phyloP scores from a whole-genome alignment of 53 echinoderm and acorn worm genomes.

The Paracentrotus lividus region DNA sequence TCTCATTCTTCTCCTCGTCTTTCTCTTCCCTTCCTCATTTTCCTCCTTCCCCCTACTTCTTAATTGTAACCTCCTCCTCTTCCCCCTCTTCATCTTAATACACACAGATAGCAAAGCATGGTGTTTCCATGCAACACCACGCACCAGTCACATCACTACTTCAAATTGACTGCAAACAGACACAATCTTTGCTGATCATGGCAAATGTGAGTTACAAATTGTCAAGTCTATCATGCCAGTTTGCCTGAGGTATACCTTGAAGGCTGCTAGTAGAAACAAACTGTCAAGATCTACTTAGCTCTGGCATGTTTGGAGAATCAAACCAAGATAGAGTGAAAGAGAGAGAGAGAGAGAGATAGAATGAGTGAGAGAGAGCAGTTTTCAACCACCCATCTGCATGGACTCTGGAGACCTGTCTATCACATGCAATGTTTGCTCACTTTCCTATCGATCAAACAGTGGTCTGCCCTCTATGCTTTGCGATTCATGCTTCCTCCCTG shows the following conservation, averaged over 20 bases:
- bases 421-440: conserved; percentile 45
- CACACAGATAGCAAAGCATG: neutral
- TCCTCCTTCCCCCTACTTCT: too few species aligned
- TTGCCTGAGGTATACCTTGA: too few species aligned
- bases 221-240: too few species aligned
- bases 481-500: conserved; percentile 5
- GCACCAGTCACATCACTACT: too few species aligned
- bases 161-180: too few species aligned
- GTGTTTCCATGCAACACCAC: neutral
- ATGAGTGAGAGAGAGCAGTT: neutral
- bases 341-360: neutral
- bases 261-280: conserved; percentile 32
- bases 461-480: conserved; percentile 12
- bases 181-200: too few species aligned
- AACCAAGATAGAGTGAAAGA: neutral
- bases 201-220: too few species aligned
- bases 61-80: neutral
- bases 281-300: conserved; percentile 1
- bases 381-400: neutral
- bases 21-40: too few species aligned
- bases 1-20: too few species aligned
- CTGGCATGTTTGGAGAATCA: neutral
- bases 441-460: conserved; percentile 30
- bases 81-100: neutral
- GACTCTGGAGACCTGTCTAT: conserved; percentile 13